Conservation (phyloP, 2,888 invertebrate genomes). For the Coleophora flavipennella region DNA sequence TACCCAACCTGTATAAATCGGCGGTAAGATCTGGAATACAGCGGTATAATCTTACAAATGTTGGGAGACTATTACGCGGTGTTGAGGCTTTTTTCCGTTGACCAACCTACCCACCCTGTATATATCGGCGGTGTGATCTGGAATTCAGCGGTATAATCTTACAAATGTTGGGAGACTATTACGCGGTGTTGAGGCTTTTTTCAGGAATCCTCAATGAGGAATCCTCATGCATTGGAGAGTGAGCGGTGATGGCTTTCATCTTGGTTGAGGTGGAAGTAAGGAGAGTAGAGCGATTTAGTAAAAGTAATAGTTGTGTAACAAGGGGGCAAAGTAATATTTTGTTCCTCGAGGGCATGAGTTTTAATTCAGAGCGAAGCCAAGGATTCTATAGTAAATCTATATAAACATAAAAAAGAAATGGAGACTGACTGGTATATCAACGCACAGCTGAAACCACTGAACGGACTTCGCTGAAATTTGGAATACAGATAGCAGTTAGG, state of each 20-base stretch:
- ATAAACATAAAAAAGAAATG: too few species aligned
- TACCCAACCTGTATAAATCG: too few species aligned
- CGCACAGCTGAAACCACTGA: too few species aligned
- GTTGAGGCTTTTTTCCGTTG: constrained; percentile 61
- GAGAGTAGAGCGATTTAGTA: constrained; percentile 14
- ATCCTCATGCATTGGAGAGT: constrained; percentile 46
- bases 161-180: constrained; percentile 60
- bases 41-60: constrained; percentile 61
- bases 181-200: constrained; percentile 56
- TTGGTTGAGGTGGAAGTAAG: constrained; percentile 20
- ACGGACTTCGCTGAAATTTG: too few species aligned
- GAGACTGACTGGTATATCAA: too few species aligned
- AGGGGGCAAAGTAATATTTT: too few species aligned
- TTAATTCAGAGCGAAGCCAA: too few species aligned
- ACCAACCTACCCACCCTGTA: too few species aligned
- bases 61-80: constrained; percentile 49
- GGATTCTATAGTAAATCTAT: too few species aligned
- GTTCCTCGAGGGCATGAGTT: too few species aligned
- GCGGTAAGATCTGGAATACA: constrained; percentile 18
- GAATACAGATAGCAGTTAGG: too few species aligned
- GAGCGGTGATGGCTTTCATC: constrained; percentile 46
- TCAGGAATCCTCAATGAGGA: constrained; percentile 30
- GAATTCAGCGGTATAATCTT: constrained; percentile 47
- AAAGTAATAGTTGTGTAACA: too few species aligned
- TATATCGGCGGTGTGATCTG: constrained; percentile 22